Evolutionary conservation across 2,888 invertebrate genomes (phyloP), one percentile per base, ranked within the genome.

Genomic region (Thalpophila matura): DNA sequence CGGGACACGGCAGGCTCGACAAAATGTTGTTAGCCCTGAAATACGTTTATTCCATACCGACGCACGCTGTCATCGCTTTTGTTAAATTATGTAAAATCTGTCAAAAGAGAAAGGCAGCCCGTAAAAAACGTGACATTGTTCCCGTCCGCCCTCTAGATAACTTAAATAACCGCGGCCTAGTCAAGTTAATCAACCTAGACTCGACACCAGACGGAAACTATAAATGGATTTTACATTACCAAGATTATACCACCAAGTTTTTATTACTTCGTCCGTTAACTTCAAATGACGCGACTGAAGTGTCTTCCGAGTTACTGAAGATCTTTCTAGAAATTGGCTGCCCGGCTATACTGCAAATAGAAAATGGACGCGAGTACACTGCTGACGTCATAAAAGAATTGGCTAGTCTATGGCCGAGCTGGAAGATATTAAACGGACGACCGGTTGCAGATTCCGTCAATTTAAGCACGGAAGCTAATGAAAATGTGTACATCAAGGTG

Each of bases 1-100:
- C 74, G 5, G 40, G 54, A 4, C 74, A 75, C 37, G 74, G 74
- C 1, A 63, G 66, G 6, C 70, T 70, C 4, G 58, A 70, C n/a
- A 74, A 64, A 45, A 58, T 75, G 46, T 6, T 55, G 7, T 2
- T 3, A n/a, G 14, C 22, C 1, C 22, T 74, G 27, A 74, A 46
- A 43, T 10, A 31, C 9, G 2, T 9, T 5, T 58, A 29, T 10
- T 59, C 50, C 7, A 72, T 75, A 43, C 72, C 75, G 3, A 24
- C 51, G 2, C 27, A 56, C 0, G 65, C 38, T n/a, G 54, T 72
- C 29, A 1, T 29, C 7, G n/a, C 49, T 20, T 70, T 71, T 24
- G 0, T 64, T 10, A 58, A 26, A 58, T 16, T 35, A 20, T 70
- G 72, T 35, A 22, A n/a, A 20, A 47, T 1, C 7, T 70, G 69